phyloP scores from a whole-genome alignment of 2,888 invertebrate genomes.

The Kryphioiulus occultus region DNA sequence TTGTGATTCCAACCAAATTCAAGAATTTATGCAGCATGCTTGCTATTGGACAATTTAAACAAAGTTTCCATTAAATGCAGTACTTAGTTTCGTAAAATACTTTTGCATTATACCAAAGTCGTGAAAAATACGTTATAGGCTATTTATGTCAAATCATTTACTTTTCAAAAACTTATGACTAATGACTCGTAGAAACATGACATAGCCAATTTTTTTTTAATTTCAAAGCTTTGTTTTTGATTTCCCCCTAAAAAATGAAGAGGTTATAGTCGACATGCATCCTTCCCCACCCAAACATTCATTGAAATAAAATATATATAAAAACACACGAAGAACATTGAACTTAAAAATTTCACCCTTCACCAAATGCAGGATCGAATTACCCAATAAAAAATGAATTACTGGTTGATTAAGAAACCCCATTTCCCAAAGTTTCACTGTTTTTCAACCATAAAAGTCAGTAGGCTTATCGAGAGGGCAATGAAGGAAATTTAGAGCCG shows the following conservation, averaged over 20 bases:
- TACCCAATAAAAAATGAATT: constrained; percentile 10
- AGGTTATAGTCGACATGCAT: background rate
- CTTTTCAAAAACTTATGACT: too few relatives aligned
- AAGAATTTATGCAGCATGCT: too few relatives aligned
- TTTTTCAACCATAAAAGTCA: background rate
- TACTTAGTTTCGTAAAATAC: too few relatives aligned
- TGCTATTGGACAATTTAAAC: too few relatives aligned
- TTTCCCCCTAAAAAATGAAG: background rate
- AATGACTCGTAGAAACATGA: background rate
- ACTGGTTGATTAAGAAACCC: background rate
- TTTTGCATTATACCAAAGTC: too few relatives aligned
- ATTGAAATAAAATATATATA: background rate
- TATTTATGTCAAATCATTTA: too few relatives aligned
- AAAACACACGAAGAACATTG: background rate
- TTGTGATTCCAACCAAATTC: too few relatives aligned
- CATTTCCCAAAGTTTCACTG: background rate
- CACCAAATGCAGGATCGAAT: constrained; percentile 2
- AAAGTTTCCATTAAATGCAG: too few relatives aligned
- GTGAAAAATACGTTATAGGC: too few relatives aligned
- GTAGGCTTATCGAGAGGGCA: background rate
- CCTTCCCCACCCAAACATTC: too few relatives aligned
- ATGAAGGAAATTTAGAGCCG: background rate
- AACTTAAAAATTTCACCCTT: constrained; percentile 11
- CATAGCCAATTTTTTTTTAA: background rate
- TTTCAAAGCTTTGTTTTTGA: background rate